Conservation (phyloP, 2,888 invertebrate genomes). For the Eupithecia subfuscata region DNA sequence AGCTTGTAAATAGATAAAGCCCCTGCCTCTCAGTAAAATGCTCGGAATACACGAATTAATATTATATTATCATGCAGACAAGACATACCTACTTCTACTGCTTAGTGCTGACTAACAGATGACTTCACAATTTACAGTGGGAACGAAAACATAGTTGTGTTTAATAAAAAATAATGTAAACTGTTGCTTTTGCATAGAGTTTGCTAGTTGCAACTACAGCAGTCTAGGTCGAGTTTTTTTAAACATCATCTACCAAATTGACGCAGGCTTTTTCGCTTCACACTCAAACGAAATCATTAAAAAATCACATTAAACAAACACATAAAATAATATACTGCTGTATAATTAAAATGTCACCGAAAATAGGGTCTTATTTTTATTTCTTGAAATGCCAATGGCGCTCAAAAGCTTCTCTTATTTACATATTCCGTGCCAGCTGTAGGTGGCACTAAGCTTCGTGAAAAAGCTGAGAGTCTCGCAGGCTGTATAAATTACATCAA, state of each 20-base stretch:
- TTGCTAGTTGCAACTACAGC: background rate
- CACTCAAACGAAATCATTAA: background rate
- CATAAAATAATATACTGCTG: background rate
- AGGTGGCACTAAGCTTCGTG: conserved; percentile 14
- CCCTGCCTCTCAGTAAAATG: background rate
- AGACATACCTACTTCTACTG: background rate
- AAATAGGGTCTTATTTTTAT: conserved; percentile 52
- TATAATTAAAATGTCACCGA: background rate
- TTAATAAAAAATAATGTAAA: background rate
- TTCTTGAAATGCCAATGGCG: conserved; percentile 42
- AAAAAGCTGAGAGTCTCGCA: conserved; percentile 14
- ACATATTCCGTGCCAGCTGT: conserved; percentile 40
- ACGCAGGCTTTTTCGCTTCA: background rate
- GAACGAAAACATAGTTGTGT: background rate
- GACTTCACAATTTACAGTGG: background rate
- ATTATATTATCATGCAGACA: background rate
- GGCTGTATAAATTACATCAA: conserved; percentile 26
- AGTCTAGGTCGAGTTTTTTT: conserved; percentile 25
- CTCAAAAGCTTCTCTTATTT: conserved; percentile 34
- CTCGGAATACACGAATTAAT: background rate
- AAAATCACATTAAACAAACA: background rate
- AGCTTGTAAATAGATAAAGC: conserved; percentile 1
- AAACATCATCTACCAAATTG: background rate
- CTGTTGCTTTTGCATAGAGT: background rate
- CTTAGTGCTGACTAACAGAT: background rate